Evolutionary conservation across 2,888 invertebrate species (phyloP), one percentile per base, ranked within the genome.

Genomic region (Dryomyza anilis): DNA sequence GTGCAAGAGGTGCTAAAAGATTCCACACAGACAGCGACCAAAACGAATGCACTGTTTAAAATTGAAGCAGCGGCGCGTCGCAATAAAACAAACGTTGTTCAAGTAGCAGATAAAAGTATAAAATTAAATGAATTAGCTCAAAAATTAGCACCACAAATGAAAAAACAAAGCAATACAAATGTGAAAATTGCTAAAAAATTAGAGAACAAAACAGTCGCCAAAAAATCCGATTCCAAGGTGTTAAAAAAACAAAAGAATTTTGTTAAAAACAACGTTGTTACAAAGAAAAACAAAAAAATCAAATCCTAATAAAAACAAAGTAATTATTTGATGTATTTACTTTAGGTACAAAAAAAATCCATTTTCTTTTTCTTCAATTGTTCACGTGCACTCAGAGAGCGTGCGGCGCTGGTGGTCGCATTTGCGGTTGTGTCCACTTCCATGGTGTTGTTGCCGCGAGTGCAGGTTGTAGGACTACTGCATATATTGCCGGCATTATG

Each of bases 351-450:
- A n/a, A n/a, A n/a, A n/a, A n/a, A n/a, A n/a, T n/a, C n/a, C n/a
- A 71, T 33, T 67, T 73, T 73, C 53, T 67, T 69, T 57, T 69
- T 67, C 64, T 70, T 73, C 30, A 70, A 65, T 63, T 72, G 71
- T 60, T 71, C 71, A 12, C 72, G 66, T 12, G 72, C 72, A 59
- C 68, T 62, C 27, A 68, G 30, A 29, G 53, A 2, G 19, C 36
- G 45, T 50, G 16, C 30, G 7, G 16, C 46, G 56, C 2, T 12
- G 19, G 12, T 30, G 21, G 39, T 30, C 30, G 8, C 10, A 10
- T 52, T 12, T 10, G 56, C 12, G 4, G 30, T 27, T 23, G 46
- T 36, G 53, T 65, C 66, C 30, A 46, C 21, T 23, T 69, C 69
- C n/a, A 56, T 45, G 8, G 72, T 73, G 46, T 70, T 70, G 6